phyloP scores from a whole-genome alignment of 2,113 vertebrate species.

The Columbina picui region DNA sequence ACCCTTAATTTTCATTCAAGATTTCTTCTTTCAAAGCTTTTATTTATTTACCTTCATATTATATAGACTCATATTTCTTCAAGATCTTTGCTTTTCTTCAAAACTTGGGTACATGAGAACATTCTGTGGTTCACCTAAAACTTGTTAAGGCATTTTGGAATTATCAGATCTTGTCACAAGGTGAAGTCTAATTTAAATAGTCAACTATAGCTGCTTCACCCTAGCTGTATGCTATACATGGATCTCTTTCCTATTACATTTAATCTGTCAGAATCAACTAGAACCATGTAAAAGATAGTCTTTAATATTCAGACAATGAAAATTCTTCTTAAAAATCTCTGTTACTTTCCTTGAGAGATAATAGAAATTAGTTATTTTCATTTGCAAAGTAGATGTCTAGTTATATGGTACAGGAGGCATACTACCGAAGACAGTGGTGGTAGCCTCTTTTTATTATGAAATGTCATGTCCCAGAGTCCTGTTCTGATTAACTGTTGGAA shows the following conservation, averaged over 20 bases:
- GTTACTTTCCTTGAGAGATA: background rate
- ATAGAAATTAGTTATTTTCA: background rate
- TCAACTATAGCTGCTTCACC: background rate
- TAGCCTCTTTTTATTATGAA: background rate
- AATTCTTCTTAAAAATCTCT: background rate
- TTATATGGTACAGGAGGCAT: background rate
- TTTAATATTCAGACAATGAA: background rate
- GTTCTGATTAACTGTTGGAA: background rate
- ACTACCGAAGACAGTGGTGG: accelerated
- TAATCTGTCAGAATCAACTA: background rate
- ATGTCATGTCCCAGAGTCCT: background rate
- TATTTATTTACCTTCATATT: background rate
- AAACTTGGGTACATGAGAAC: background rate
- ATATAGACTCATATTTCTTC: background rate
- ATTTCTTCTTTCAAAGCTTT: background rate
- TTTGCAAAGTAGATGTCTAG: background rate
- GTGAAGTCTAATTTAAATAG: background rate
- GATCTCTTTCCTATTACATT: background rate
- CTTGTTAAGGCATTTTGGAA: background rate
- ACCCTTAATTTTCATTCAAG: background rate
- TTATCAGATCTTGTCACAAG: background rate
- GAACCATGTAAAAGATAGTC: background rate
- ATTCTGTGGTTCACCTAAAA: background rate
- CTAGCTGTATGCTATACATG: background rate
- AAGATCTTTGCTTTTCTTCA: background rate